Conservation (phyloP, 92 coral and sea anemone species). For the Siderastrea siderea region DNA sequence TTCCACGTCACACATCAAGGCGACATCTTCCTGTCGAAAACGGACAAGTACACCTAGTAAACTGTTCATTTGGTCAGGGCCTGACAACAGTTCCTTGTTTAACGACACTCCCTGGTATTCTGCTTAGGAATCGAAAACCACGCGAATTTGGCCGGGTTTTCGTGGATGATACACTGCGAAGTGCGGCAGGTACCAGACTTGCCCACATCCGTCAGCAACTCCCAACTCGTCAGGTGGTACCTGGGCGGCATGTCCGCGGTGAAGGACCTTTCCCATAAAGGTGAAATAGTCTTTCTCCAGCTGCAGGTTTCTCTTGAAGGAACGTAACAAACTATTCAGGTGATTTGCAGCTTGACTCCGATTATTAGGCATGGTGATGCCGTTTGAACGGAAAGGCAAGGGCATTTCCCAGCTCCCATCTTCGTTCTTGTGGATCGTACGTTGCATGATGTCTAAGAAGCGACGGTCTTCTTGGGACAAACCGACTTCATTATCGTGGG, state of each 20-base stretch:
- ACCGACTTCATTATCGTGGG: constrained; percentile 36
- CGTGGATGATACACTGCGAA: not conserved
- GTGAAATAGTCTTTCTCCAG: not conserved
- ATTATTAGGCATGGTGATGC: constrained; percentile 12
- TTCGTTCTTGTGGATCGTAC: constrained; percentile 17
- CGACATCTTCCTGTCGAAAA: constrained; percentile 10
- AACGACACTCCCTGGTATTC: not conserved
- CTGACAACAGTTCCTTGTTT: not conserved
- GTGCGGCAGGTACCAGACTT: constrained; percentile 6
- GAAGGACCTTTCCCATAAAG: constrained; percentile 4
- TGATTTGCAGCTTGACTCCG: constrained; percentile 1
- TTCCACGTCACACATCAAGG: constrained; percentile 22
- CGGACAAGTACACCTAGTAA: not conserved
- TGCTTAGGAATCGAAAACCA: not conserved
- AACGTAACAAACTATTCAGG: not conserved
- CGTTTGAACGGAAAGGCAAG: constrained; percentile 15
- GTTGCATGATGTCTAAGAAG: constrained; percentile 40
- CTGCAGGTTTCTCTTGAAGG: constrained; percentile 8
- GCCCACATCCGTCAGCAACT: not conserved
- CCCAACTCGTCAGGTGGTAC: constrained; percentile 9
- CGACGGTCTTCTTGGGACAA: constrained; percentile 30
- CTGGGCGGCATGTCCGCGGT: constrained; percentile 6
- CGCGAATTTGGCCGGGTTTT: constrained; percentile 1
- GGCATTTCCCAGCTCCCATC: constrained; percentile 49
- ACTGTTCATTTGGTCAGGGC: constrained; percentile 17